Evolutionary conservation across 64 coral and sea anemone species (phyloP).

Genomic region (Anthopleura sola): DNA sequence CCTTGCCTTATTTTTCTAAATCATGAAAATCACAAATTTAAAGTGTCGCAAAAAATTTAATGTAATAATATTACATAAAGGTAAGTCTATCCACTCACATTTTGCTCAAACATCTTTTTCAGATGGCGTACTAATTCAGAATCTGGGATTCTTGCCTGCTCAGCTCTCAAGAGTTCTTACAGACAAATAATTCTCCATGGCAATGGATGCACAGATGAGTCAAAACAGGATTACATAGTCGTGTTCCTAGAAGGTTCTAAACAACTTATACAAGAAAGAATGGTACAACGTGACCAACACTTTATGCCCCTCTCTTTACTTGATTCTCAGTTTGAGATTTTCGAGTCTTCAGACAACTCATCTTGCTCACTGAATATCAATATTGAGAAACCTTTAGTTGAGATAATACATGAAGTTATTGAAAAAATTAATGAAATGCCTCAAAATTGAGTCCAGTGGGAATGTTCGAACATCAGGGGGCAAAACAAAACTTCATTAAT

Average conservation of each 20-base stretch:
- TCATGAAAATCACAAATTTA: not conserved
- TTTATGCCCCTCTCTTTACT: slow-evolving; percentile 73
- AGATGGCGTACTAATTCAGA: slow-evolving; percentile 74
- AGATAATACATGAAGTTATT: slow-evolving; percentile 65
- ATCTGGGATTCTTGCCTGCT: slow-evolving; percentile 85
- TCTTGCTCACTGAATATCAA: slow-evolving; percentile 46
- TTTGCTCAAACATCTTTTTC: not conserved
- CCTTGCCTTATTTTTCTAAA: too few relatives aligned
- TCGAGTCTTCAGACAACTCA: slow-evolving; percentile 66
- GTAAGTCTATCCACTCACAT: too few relatives aligned
- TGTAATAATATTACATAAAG: too few relatives aligned
- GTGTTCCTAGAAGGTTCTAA: slow-evolving; percentile 59
- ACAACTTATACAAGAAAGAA: slow-evolving; percentile 56
- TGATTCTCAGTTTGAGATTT: slow-evolving; percentile 72
- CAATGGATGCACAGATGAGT: slow-evolving; percentile 25
- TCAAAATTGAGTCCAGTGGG: too few relatives aligned
- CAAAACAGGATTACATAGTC: slow-evolving; percentile 41
- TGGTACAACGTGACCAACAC: slow-evolving; percentile 60
- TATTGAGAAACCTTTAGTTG: slow-evolving; percentile 58
- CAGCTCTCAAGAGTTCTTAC: slow-evolving; percentile 83
- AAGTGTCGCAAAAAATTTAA: not conserved
- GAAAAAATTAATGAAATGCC: not conserved
- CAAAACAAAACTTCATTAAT: too few relatives aligned
- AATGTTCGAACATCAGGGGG: too few relatives aligned
- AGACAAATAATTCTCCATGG: slow-evolving; percentile 78